phyloP scores from a whole-genome alignment of 92 coral and sea anemone species.

The Blastomussa wellsi region DNA sequence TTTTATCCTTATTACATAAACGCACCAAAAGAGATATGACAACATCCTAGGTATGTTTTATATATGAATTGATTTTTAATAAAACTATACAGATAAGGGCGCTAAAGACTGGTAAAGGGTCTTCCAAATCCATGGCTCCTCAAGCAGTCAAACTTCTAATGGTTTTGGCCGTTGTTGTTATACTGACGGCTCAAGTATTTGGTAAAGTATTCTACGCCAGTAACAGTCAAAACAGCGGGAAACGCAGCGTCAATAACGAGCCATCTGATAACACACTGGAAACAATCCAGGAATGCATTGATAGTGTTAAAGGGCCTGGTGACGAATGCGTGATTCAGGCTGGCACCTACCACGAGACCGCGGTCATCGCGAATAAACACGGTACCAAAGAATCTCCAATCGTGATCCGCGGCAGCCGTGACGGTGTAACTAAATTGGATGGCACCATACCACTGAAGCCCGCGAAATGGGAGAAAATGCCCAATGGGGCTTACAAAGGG shows the following conservation, averaged over 20 bases:
- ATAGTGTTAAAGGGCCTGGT: conserved; percentile 47
- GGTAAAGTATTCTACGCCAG: conserved; percentile 30
- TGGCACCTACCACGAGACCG: conserved; percentile 72
- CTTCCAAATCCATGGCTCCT: neutral
- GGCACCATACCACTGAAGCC: conserved; percentile 63
- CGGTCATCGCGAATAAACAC: conserved; percentile 64
- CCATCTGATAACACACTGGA: conserved; percentile 18
- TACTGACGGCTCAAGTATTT: conserved; percentile 1
- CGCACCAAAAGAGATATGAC: no score
- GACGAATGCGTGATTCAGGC: conserved; percentile 59
- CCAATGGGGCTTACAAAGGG: conserved; percentile 45
- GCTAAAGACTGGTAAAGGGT: neutral
- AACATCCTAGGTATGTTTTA: no score
- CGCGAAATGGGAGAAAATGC: conserved; percentile 36
- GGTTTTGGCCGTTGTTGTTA: neutral
- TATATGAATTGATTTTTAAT: no score
- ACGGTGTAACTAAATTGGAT: conserved; percentile 62
- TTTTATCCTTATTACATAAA: no score
- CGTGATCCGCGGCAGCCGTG: conserved; percentile 63
- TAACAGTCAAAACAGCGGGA: conserved; percentile 5
- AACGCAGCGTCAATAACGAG: conserved; percentile 5
- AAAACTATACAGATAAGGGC: neutral
- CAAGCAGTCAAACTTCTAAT: neutral
- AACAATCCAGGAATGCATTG: conserved; percentile 59
- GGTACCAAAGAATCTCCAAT: conserved; percentile 55